phyloP scores from a whole-genome alignment of 2,113 vertebrate genomes.

The Aptenodytes patagonicus region DNA sequence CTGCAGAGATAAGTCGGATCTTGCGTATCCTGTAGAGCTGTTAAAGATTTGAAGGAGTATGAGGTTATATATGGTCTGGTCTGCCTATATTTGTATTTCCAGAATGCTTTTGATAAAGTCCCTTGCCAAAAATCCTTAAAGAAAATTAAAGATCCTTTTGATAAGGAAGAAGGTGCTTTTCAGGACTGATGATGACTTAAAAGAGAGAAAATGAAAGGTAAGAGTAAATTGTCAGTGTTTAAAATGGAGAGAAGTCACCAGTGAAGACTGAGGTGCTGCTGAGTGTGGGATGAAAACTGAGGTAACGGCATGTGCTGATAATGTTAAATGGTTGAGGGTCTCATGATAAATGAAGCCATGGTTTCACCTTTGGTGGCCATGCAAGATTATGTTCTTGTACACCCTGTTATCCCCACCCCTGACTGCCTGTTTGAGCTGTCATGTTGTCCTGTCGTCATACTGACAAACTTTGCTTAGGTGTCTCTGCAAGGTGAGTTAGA shows the following conservation, averaged over 20 bases:
- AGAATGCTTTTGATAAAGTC: not conserved
- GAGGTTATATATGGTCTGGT: not conserved
- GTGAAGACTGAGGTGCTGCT: not conserved
- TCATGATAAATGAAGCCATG: not conserved
- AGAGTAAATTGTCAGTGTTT: not conserved
- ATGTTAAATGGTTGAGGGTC: not conserved
- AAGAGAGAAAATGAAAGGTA: not conserved
- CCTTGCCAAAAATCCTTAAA: not conserved
- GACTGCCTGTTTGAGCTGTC: not conserved
- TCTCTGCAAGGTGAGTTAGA: not conserved
- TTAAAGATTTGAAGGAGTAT: not conserved
- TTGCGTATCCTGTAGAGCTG: not conserved
- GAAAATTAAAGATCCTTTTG: not conserved
- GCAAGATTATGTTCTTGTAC: not conserved
- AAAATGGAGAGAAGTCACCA: not conserved
- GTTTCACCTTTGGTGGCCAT: not conserved
- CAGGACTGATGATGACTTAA: not conserved
- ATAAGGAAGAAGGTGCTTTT: not conserved
- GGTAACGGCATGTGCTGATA: not conserved
- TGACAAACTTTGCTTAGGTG: not conserved
- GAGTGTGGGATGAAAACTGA: not conserved
- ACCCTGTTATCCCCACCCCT: not conserved
- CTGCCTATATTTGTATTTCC: not conserved
- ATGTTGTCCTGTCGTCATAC: not conserved
- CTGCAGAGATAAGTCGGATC: not conserved